Evolutionary conservation across 2,113 vertebrate genomes (phyloP).

Genomic region (Gymnobelideus leadbeateri): DNA sequence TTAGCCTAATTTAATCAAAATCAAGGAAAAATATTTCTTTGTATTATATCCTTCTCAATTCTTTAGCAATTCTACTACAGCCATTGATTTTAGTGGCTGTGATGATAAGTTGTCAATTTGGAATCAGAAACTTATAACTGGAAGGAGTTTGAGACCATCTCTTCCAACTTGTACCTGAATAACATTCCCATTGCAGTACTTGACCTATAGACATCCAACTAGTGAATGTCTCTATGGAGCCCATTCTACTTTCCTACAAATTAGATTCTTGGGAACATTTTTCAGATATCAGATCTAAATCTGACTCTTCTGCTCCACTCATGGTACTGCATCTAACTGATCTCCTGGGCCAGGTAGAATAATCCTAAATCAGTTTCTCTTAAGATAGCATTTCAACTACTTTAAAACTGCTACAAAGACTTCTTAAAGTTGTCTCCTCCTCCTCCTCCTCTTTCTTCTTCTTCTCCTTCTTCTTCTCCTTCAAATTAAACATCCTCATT

Average conservation of each 20-base stretch:
- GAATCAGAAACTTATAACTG: not conserved
- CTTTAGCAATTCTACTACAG: not conserved
- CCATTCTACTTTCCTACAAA: not conserved
- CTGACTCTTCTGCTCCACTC: not conserved
- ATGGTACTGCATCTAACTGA: not conserved
- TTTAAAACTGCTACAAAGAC: not conserved
- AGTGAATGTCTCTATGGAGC: not conserved
- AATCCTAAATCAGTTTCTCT: not conserved
- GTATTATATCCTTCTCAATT: not conserved
- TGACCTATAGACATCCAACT: not conserved
- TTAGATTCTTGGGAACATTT: not conserved
- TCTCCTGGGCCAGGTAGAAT: not conserved
- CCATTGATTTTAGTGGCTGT: not conserved
- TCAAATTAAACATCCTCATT: not conserved
- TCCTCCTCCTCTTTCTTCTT: no score
- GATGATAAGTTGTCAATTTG: not conserved
- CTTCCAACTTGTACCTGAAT: not conserved
- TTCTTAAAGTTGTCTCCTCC: not conserved
- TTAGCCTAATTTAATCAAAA: not conserved
- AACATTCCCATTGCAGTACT: not conserved
- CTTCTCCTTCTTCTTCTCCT: not conserved
- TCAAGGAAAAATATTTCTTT: not conserved
- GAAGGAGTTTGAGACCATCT: not conserved
- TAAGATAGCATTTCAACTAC: not conserved
- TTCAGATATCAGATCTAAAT: not conserved